Base-by-base conservation (phyloP, 2,113 vertebrate species). In the Damaliscus lunatus region DNA sequence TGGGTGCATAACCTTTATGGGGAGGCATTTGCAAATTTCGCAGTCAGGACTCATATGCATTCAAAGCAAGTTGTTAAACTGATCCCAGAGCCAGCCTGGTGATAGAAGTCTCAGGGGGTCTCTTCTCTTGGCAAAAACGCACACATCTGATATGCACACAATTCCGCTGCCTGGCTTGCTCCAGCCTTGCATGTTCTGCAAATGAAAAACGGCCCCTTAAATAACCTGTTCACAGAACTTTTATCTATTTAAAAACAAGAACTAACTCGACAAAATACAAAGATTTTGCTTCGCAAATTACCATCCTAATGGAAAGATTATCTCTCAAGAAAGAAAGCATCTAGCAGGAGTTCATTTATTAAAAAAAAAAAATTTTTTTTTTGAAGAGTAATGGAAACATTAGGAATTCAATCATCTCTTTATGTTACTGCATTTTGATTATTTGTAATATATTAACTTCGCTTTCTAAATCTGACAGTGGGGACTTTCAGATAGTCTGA, bases 1-100 rank as follows among this genome's bases (percentile, higher is more conserved):
- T 96, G 98, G 96, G 97, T 95, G 96, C 96, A 33, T 98, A 98
- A 98, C 98, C 98, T 98, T 98, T 98, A 96, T 90, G 95, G 88
- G 96, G 98, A 98, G 98, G 98, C 98, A 97, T 98, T 98, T 98
- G 98, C 98, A 98, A 98, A 98, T 98, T 97, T 98, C 95, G 98
- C 97, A 98, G 98, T 98, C 97, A 93, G 96, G 93, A 97, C 82
- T 15, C 98, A 98, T 94, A 93, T 2, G 71, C 98, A 98, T 99
- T 98, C 98, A 98, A 98, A 98, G 97, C 3, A 25, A 98, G 98
- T 98, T 97, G 98, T 98, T 97, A 96, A 83, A 96, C 82, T 93
- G 98, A 91, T 98, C 97, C 93, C 94, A 98, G 97, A 97, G 95
- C 96, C 97, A 93, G 91, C 33, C 96, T 95, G 57, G 74, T 19